Conservation (phyloP, 2,797 vertebrate species). For the Sphenopsis melanotis region DNA sequence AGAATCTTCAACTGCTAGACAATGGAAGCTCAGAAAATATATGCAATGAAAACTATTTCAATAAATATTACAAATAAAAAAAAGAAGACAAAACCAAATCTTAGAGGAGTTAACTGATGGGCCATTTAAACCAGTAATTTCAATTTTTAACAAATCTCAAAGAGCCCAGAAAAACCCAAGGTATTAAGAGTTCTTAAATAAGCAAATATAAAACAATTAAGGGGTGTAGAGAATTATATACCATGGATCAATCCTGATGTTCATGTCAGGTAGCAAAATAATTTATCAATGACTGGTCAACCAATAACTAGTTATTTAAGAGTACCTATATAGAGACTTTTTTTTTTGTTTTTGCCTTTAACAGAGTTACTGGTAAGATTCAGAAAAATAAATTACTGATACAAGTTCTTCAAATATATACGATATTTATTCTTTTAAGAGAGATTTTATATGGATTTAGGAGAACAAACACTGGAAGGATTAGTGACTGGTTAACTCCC, state of each 20-base stretch:
- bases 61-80: not conserved
- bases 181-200: not conserved
- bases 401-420: not conserved
- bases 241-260: not conserved
- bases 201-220: not conserved
- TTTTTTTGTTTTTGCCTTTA: not conserved
- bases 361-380: not conserved
- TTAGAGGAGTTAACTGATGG: not conserved
- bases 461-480: not conserved
- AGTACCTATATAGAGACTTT: accelerated
- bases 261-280: not conserved
- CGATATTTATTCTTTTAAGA: not conserved
- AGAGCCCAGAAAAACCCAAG: not conserved
- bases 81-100: not conserved
- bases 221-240: not conserved
- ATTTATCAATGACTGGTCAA: not conserved
- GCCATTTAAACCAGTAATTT: not conserved
- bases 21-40: not conserved
- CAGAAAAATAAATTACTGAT: not conserved
- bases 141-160: not conserved
- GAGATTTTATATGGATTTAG: not conserved
- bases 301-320: not conserved
- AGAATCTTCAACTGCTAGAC: not conserved
- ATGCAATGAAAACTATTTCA: not conserved
- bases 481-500: not conserved